Base-by-base conservation (phyloP, 1,140 invertebrate genomes). In the Pantala flavescens region DNA sequence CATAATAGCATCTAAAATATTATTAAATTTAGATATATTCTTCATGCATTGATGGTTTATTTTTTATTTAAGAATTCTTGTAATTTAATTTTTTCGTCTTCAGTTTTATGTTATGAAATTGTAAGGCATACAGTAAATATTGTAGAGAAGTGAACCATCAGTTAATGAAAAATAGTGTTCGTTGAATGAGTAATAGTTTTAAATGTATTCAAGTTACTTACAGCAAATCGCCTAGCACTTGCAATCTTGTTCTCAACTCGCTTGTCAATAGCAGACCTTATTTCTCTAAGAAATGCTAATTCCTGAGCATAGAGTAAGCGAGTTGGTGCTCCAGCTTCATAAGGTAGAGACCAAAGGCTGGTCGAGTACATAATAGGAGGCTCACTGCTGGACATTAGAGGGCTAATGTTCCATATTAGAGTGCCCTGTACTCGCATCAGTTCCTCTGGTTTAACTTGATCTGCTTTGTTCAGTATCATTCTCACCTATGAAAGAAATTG, bases 331-430 rank as follows among this genome's bases (percentile, higher is more conserved):
- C 92, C 91, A 24, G 85, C 81, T 83, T 94, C 92, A 80, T 91
- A 94, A 10, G 93, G 93, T 81, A 91, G 85, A 0, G 93, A 93
- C 93, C 94, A 96, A 77, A 97, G 84, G 12, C 94, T 96, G 43
- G 93, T 92, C 14, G 94, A 94, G 82, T 97, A 98, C 90, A 95
- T 92, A n/a, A 94, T 86, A 10, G 95, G 95, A n/a, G 95, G 94
- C 79, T 97, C 93, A 23, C 92, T 90, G 42, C 93, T 94, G 72
- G 94, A 94, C 90, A 98, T 95, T 71, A 98, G 83, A 7, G 95
- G 96, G 14, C 94, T 96, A 78, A 98, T 94, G 81, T 96, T 97
- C 96, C 96, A 98, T 79, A 98, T 94, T 43, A 98, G 84, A 5
- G 93, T 93, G 72, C 94, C 93, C 83, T 97, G 95, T 7, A 98